Conservation (phyloP, 1,140 invertebrate species). For the Meloidogyne floridensis region DNA sequence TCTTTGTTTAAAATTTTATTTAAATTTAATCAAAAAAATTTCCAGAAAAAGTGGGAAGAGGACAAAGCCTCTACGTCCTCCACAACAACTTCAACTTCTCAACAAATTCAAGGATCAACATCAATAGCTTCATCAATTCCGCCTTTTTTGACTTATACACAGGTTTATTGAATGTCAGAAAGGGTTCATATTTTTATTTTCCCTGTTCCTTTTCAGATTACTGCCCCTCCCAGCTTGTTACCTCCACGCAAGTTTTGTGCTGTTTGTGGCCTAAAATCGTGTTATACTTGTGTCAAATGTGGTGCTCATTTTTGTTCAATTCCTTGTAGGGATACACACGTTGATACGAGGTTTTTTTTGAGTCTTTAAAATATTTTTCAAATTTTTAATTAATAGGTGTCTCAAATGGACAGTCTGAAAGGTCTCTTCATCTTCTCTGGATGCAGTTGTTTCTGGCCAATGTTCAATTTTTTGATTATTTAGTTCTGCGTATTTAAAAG, state of each 20-base stretch:
- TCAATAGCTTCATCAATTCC: not conserved
- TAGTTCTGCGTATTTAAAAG: no score
- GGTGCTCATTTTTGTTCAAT: slow-evolving; percentile 32
- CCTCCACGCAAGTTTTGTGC: slow-evolving; percentile 34
- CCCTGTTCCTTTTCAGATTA: not conserved
- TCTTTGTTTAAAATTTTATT: no score
- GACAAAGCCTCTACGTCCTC: not conserved
- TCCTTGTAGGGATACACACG: slow-evolving; percentile 25
- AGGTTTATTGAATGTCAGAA: not conserved
- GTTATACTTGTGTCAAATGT: slow-evolving; percentile 35
- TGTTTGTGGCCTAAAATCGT: slow-evolving; percentile 30
- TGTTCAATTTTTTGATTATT: not conserved
- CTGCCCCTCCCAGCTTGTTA: slow-evolving; percentile 19
- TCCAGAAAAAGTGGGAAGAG: not conserved
- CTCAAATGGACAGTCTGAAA: slow-evolving; percentile 20
- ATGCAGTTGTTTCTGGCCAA: not conserved
- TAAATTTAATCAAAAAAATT: no score
- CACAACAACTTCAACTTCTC: not conserved
- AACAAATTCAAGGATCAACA: not conserved
- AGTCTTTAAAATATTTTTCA: no score
- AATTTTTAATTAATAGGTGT: slow-evolving; percentile 5
- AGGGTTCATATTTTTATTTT: not conserved
- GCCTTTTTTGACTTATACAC: not conserved
- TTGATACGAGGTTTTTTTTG: slow-evolving; percentile 25
- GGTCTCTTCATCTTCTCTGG: not conserved